Conservation (phyloP, 1,140 invertebrate genomes). For the Drosophila rufa region DNA sequence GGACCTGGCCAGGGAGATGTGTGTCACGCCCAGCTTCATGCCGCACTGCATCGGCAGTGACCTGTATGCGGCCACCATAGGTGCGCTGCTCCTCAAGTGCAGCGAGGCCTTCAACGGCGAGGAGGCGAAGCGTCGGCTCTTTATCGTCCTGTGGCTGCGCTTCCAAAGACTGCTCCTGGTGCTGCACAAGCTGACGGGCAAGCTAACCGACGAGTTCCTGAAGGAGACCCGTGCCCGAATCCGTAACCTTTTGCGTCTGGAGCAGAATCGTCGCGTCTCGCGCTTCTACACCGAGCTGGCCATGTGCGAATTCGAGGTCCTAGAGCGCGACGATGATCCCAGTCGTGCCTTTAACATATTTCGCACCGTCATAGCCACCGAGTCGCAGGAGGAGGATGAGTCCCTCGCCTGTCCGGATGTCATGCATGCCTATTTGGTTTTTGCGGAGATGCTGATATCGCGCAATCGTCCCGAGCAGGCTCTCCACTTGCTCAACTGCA, state of each 20-base stretch:
- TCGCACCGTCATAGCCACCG: constrained; percentile 71
- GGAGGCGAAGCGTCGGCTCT: constrained; percentile 84
- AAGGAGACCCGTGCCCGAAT: constrained; percentile 86
- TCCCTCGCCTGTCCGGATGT: constrained; percentile 21
- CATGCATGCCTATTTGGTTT: constrained; percentile 48
- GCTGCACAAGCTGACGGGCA: constrained; percentile 85
- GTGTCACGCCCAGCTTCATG: constrained; percentile 87
- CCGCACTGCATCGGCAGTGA: constrained; percentile 87
- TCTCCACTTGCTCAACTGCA: constrained; percentile 29
- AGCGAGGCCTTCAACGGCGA: constrained; percentile 69
- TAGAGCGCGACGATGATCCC: constrained; percentile 85
- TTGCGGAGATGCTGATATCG: constrained; percentile 63
- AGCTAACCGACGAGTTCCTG: constrained; percentile 76
- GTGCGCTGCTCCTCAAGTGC: constrained; percentile 82
- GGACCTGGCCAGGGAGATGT: constrained; percentile 67
- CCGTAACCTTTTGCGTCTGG: constrained; percentile 87
- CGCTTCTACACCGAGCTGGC: constrained; percentile 88
- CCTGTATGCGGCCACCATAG: constrained; percentile 87
- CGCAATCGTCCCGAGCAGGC: constrained; percentile 18
- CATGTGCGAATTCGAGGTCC: constrained; percentile 87
- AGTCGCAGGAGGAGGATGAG: neutral
- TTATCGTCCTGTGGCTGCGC: constrained; percentile 87
- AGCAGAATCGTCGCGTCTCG: constrained; percentile 79
- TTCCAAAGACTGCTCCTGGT: constrained; percentile 87
- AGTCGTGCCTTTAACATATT: constrained; percentile 81